phyloP scores from a whole-genome alignment of 2,113 vertebrate genomes.

The Xiphophorus maculatus region DNA sequence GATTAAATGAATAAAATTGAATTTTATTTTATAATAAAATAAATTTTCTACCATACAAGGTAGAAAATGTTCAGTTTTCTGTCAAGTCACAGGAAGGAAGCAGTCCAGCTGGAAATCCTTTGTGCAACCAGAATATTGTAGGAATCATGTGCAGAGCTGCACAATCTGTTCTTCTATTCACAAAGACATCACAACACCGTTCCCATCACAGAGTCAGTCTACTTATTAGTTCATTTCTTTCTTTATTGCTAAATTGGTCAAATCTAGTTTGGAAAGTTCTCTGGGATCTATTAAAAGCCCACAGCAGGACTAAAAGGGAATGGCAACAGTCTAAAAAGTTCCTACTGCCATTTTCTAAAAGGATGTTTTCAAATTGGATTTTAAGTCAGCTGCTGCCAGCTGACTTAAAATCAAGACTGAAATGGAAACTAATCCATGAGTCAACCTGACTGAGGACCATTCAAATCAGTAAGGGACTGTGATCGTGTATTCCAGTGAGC shows the following conservation, averaged over 20 bases:
- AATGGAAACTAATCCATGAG: conserved; percentile 24
- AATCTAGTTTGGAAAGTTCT: not conserved
- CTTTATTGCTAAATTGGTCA: not conserved
- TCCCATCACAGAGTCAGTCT: not conserved
- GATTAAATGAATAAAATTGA: too few species aligned
- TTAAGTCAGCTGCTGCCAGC: not conserved
- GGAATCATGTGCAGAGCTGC: too few species aligned
- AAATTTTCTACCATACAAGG: not conserved
- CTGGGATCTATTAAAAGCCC: not conserved
- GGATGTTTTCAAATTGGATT: not conserved
- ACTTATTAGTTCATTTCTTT: not conserved
- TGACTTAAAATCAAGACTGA: conserved; percentile 22
- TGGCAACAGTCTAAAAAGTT: not conserved
- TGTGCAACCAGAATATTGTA: not conserved
- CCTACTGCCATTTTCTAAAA: not conserved
- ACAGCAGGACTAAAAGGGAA: not conserved
- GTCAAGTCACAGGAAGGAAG: not conserved
- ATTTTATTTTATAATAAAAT: not conserved
- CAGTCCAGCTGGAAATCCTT: not conserved
- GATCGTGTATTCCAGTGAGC: conserved; percentile 65
- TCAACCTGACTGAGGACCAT: conserved; percentile 60
- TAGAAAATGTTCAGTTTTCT: not conserved
- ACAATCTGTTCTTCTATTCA: not conserved
- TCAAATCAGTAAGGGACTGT: conserved; percentile 57
- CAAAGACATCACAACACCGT: not conserved